Conservation (phyloP, 2,113 vertebrate genomes). For the Alaudala cheleensis region DNA sequence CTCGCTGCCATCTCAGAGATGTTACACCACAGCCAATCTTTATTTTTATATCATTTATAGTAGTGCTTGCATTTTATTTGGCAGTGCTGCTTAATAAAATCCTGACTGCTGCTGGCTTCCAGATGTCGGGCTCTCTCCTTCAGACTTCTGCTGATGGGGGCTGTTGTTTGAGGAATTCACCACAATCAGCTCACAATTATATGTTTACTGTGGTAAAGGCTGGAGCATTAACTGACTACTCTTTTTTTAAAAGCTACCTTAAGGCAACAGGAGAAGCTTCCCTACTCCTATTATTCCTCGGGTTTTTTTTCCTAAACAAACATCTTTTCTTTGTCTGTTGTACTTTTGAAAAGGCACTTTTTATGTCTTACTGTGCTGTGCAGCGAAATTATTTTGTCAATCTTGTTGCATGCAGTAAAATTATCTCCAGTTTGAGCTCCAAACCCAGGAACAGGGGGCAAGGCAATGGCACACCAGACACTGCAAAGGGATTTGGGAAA, state of each 20-base stretch:
- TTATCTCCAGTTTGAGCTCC: not conserved
- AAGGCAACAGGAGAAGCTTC: not conserved
- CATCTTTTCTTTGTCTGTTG: not conserved
- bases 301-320: not conserved
- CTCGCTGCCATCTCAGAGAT: not conserved
- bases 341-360: not conserved
- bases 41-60: not conserved
- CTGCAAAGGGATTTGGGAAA: not conserved
- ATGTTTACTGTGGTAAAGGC: not conserved
- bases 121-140: not conserved
- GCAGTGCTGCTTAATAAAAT: not conserved
- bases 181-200: slow-evolving; percentile 1
- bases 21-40: not conserved
- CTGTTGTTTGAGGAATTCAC: not conserved
- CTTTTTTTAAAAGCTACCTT: slow-evolving; percentile 25
- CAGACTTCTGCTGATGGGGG: not conserved
- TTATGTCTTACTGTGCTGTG: not conserved
- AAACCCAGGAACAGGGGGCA: not conserved
- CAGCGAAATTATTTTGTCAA: not conserved
- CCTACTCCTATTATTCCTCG: not conserved
- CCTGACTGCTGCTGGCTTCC: slow-evolving; percentile 9
- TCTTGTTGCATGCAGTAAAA: not conserved
- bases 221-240: not conserved
- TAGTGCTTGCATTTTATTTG: not conserved
- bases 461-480: not conserved